Evolutionary conservation across 2,888 invertebrate species (phyloP).

Genomic region (Dynastes grantii): DNA sequence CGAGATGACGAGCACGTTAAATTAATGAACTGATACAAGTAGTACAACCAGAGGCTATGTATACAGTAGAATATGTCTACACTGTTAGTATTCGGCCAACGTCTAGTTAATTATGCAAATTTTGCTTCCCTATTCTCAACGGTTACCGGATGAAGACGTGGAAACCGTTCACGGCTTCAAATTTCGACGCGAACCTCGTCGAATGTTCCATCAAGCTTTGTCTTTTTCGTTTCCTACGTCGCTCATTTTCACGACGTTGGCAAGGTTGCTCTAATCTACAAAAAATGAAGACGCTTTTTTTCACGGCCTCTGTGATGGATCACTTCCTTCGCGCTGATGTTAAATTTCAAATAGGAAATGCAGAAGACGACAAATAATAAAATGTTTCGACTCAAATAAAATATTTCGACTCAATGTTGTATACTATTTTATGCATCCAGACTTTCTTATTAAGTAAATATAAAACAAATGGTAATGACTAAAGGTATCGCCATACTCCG

Average conservation of each 20-base stretch:
- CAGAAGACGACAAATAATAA: no score
- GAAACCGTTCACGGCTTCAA: not conserved
- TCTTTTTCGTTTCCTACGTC: not conserved
- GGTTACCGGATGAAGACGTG: slow-evolving; percentile 4
- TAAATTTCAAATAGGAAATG: not conserved
- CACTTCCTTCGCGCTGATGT: not conserved
- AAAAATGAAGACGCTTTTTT: not conserved
- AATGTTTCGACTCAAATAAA: no score
- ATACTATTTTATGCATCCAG: no score
- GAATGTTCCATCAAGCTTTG: not conserved
- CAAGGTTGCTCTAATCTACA: not conserved
- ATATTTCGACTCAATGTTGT: no score
- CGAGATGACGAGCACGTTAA: no score
- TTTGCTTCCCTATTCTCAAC: slow-evolving; percentile 9
- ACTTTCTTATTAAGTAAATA: no score
- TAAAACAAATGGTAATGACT: no score
- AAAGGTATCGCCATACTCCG: no score
- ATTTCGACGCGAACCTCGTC: not conserved
- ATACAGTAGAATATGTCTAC: slow-evolving; percentile 4
- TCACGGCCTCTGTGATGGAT: not conserved
- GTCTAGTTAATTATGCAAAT: slow-evolving; percentile 47
- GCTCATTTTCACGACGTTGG: not conserved
- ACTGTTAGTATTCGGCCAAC: slow-evolving; percentile 22
- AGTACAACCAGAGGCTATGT: no score
- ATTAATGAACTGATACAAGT: no score